Percentiles rank a stretch among this genome's conserved stretches.
phyloP scores from a whole-genome alignment of 2,113 vertebrate species.

The Platysteira castanea region DNA sequence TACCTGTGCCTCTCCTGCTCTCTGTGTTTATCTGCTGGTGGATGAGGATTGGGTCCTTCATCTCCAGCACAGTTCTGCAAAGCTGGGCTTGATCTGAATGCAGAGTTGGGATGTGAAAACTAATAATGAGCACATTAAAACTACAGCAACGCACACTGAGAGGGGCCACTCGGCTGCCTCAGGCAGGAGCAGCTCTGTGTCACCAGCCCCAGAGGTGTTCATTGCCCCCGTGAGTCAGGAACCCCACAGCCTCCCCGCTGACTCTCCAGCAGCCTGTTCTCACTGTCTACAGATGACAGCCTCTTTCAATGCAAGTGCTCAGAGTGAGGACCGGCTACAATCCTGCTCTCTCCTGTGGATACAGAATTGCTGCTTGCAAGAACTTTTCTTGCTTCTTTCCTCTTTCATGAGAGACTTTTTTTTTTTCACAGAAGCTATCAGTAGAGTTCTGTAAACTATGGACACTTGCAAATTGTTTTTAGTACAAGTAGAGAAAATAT shows the following conservation, averaged over 20 bases:
- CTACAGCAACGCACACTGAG: accelerated
- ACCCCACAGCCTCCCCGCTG: background rate
- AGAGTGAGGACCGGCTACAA: accelerated
- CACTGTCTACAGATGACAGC: background rate
- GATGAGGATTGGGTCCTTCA: accelerated
- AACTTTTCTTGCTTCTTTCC: too few relatives aligned
- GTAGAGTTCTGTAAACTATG: too few relatives aligned
- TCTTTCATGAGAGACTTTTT: too few relatives aligned
- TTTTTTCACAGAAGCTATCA: too few relatives aligned
- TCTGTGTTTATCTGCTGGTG: accelerated
- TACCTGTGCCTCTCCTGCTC: background rate
- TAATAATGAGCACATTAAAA: background rate
- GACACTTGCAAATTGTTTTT: too few relatives aligned
- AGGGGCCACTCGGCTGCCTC: background rate
- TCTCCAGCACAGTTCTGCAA: background rate
- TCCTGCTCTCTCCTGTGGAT: too few relatives aligned
- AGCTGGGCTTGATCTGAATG: background rate
- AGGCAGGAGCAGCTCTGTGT: background rate
- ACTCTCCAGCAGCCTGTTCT: background rate
- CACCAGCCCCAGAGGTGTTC: accelerated
- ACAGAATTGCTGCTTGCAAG: too few relatives aligned
- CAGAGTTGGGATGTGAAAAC: background rate
- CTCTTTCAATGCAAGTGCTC: background rate
- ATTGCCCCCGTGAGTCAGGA: background rate
- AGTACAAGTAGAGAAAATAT: too few relatives aligned